These are phyloP conservation scores for Protonemura montana DNA, from an alignment of 2,888 invertebrate genomes.

Conservation along the genomic window DNA sequence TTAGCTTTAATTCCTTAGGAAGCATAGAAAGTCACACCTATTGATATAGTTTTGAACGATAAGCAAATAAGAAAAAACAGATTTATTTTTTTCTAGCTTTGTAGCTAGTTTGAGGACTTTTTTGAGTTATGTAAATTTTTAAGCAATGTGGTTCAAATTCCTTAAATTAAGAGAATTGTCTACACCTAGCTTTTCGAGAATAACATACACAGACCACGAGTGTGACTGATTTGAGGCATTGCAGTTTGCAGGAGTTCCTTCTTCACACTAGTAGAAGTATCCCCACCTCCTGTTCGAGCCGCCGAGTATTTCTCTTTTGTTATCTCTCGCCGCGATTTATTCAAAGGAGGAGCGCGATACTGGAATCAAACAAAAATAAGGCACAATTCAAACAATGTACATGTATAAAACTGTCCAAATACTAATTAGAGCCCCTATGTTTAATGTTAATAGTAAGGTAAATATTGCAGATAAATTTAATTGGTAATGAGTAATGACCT, in stretches of 20 bases:
- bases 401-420: too few species aligned
- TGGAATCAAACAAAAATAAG: slow-evolving; percentile 48
- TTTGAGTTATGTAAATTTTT: too few species aligned
- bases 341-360: slow-evolving; percentile 54
- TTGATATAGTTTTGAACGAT: too few species aligned
- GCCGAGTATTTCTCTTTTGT: slow-evolving; percentile 73
- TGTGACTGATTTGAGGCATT: slow-evolving; percentile 17
- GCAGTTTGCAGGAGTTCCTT: background rate
- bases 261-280: slow-evolving; percentile 34
- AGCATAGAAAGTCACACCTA: too few species aligned
- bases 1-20: too few species aligned
- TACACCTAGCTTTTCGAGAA: background rate
- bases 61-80: too few species aligned
- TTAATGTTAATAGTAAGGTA: background rate
- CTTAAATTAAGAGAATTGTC: background rate
- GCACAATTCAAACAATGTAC: background rate
- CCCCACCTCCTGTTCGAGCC: slow-evolving; percentile 39
- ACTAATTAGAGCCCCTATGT: background rate
- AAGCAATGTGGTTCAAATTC: too few species aligned
- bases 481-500: too few species aligned
- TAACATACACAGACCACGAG: background rate
- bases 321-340: slow-evolving; percentile 65
- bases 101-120: too few species aligned
- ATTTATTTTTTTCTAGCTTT: too few species aligned
- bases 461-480: too few species aligned